These are phyloP conservation scores for Paedocypris sp. DNA, from an alignment of 2,113 vertebrate genomes.

Conservation along the genomic window DNA sequence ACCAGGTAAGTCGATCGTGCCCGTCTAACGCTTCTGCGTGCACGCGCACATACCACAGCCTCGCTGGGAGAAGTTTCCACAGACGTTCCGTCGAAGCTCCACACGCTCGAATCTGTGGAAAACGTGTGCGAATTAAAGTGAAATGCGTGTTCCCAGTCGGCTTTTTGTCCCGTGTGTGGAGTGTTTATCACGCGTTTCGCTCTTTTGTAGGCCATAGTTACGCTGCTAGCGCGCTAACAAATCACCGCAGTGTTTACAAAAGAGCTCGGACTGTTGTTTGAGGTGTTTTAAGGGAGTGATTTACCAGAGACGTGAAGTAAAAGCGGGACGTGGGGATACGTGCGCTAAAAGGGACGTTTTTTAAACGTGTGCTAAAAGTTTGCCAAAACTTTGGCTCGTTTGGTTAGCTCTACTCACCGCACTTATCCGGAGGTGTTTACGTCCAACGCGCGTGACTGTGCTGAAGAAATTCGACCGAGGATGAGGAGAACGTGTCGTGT, in stretches of 20 bases:
- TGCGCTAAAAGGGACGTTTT: no score
- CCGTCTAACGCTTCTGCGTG: neutral
- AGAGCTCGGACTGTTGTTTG: neutral
- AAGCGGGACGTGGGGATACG: no score
- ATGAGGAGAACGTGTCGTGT: no score
- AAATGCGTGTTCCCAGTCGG: no score
- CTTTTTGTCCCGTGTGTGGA: no score
- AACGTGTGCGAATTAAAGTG: neutral
- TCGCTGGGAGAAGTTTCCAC: neutral
- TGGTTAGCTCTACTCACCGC: neutral
- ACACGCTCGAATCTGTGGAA: no score
- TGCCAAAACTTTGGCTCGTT: neutral
- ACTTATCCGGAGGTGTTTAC: neutral
- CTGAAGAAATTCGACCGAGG: no score
- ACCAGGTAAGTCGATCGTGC: slow-evolving; percentile 51
- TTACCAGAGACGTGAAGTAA: no score
- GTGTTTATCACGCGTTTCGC: neutral
- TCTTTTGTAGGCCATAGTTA: neutral
- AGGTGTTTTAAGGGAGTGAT: neutral
- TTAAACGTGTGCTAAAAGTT: no score
- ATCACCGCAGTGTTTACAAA: neutral
- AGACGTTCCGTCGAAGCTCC: neutral
- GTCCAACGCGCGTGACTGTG: neutral
- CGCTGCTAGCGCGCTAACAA: slow-evolving; percentile 6
- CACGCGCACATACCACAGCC: neutral